Conservation (phyloP, 2,888 invertebrate genomes). For the Ligdia adustata region DNA sequence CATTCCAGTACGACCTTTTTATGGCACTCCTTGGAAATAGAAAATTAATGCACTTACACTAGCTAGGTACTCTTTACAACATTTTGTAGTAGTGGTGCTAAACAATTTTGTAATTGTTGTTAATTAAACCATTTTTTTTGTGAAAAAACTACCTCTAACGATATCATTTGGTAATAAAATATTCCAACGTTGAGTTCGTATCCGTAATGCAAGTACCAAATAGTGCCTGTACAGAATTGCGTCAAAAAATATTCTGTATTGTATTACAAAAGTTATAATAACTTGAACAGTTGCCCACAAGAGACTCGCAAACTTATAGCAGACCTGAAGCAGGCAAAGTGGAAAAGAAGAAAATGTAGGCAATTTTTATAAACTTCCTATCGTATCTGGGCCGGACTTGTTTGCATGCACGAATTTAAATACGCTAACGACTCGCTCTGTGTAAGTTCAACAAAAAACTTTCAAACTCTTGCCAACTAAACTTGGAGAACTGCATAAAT, state of each 20-base stretch:
- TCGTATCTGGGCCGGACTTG: slow-evolving; percentile 25
- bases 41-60: slow-evolving; percentile 16
- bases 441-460: slow-evolving; percentile 43
- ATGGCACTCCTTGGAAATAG: slow-evolving; percentile 13
- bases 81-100: no score
- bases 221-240: no score
- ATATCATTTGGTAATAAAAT: no score
- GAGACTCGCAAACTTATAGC: slow-evolving; percentile 22
- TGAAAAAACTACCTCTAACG: no score
- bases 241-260: not conserved
- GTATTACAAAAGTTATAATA: slow-evolving; percentile 20
- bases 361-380: slow-evolving; percentile 23
- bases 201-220: no score
- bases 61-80: no score
- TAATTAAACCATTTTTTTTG: no score
- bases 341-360: slow-evolving; percentile 19
- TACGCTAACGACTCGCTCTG: slow-evolving; percentile 43
- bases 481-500: slow-evolving; percentile 46
- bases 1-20: slow-evolving; percentile 15
- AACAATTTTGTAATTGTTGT: no score
- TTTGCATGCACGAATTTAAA: slow-evolving; percentile 31
- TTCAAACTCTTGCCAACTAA: slow-evolving; percentile 41
- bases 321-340: slow-evolving; percentile 11
- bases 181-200: no score
- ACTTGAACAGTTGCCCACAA: slow-evolving; percentile 13